Evolutionary conservation across 2,888 invertebrate species (phyloP).

Genomic region (Nemoura dubitans): DNA sequence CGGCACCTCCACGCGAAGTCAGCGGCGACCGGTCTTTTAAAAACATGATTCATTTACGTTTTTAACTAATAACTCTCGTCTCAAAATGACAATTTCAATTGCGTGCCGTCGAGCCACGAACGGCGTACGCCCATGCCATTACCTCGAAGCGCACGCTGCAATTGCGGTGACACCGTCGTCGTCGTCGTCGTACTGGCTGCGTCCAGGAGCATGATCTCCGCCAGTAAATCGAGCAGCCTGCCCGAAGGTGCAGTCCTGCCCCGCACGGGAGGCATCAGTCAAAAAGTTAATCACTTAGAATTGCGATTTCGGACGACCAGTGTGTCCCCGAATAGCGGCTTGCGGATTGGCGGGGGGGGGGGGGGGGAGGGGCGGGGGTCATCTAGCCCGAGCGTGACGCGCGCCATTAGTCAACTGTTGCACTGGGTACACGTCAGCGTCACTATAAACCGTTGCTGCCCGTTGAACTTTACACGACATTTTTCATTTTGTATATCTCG

Average conservation of each 20-base stretch:
- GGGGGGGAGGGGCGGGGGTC: slow-evolving; percentile 29
- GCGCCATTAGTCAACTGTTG: slow-evolving; percentile 46
- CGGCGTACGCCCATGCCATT: not conserved
- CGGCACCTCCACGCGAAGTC: not conserved
- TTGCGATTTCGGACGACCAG: not conserved
- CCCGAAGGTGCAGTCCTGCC: not conserved
- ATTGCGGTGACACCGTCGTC: not conserved
- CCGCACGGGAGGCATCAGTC: slow-evolving; percentile 26
- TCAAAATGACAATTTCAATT: not conserved
- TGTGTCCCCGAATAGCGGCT: not conserved
- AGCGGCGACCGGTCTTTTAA: no score
- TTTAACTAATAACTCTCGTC: slow-evolving; percentile 7
- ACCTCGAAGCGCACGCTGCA: not conserved
- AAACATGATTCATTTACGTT: not conserved
- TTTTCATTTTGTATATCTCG: slow-evolving; percentile 32
- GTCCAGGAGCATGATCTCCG: not conserved
- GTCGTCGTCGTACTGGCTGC: not conserved
- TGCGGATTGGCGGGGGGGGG: slow-evolving; percentile 10
- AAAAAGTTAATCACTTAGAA: slow-evolving; percentile 39
- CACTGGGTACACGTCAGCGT: slow-evolving; percentile 28
- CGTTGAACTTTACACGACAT: not conserved
- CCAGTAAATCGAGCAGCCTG: not conserved
- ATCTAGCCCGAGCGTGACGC: slow-evolving; percentile 41
- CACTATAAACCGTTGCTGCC: not conserved
- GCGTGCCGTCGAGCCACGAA: not conserved